These are phyloP conservation scores for Cyprinus carpio DNA, from an alignment of 2,113 vertebrate species.

Conservation along the genomic window DNA sequence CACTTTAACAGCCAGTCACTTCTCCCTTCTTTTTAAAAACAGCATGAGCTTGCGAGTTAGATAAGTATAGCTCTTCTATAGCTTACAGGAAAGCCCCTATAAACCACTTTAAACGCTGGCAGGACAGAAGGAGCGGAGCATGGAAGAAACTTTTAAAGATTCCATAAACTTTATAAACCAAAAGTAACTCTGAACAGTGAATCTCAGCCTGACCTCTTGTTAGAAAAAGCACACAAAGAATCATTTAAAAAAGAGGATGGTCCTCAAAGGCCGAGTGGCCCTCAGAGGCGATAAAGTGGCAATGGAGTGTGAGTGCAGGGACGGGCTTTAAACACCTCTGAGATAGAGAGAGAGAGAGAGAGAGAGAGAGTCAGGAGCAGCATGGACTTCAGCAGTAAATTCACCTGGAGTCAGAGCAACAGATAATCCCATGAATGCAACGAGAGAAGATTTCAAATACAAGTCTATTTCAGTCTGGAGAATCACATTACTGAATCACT, in stretches of 20 bases:
- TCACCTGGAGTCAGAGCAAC: constrained; percentile 21
- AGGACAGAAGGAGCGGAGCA: constrained; percentile 17
- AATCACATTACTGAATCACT: constrained; percentile 29
- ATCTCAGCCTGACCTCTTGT: background rate
- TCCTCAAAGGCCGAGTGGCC: background rate
- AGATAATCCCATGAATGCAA: constrained; percentile 30
- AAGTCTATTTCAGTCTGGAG: constrained; percentile 22
- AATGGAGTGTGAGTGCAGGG: background rate
- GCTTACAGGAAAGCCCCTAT: constrained; percentile 6
- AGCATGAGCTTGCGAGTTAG: constrained; percentile 24
- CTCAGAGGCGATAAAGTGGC: background rate
- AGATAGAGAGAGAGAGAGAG: background rate
- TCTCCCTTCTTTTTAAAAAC: constrained; percentile 2
- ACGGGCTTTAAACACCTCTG: constrained; percentile 1
- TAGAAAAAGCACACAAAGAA: constrained; percentile 21
- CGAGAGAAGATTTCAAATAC: constrained; percentile 22
- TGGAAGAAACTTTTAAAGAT: constrained; percentile 27
- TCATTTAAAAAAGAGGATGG: background rate
- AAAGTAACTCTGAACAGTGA: background rate
- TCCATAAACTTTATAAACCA: constrained; percentile 18
- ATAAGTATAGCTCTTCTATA: constrained; percentile 10
- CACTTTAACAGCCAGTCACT: background rate
- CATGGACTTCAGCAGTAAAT: constrained; percentile 1
- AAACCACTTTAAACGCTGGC: constrained; percentile 11
- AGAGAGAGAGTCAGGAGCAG: background rate